Base-by-base conservation (phyloP, 2,797 vertebrate species). In the Spondyliosoma cantharus region DNA sequence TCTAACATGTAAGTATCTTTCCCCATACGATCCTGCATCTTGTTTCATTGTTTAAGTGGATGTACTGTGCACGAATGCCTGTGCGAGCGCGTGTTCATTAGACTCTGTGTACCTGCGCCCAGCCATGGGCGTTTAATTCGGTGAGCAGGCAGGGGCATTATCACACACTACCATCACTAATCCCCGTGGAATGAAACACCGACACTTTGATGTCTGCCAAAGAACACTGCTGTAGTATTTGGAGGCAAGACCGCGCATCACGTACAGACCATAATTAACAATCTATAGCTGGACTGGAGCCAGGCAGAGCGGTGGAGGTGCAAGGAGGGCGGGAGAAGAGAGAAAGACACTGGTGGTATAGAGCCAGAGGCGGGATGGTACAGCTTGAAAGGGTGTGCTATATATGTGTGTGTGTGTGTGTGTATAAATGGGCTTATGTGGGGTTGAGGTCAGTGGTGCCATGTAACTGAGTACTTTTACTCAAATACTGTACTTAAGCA, bases 231-330 rank as follows among this genome's bases (percentile, higher is more conserved):
- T 81, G 70, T 83, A 82, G 90, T 85, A 86, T 92, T 88, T 82
- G 86, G 78, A 93, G 84, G 88, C 83, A 69, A 83, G 87, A 86
- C 83, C 74, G n/a, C 7, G 84, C 85, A 86, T 86, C 86, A 85
- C 85, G 88, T 87, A 89, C 83, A 87, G 78, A 77, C 88, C 76
- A 48, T 92, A 93, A 94, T 94, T 93, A 94, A 91, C 90, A 91
- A 94, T 94, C 93, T 93, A 92, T 93, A 90, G 89, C 91, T 93
- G 93, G 93, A 92, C 82, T 60, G 1, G 22, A 78, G 90, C 94
- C 93, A 94, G 87, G 78, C 73, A 22, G 74, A 86, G 89, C 12
- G 50, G 73, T 83, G 76, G 71, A 87, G 73, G 72, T 71, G 81
- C 52, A 17, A 20, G 56, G 45, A 77, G 82, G 82, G 80, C 2